Percentiles rank a stretch among this genome's conserved stretches.
Evolutionary conservation across 2,797 vertebrate genomes (phyloP).

Genomic region (Pipistrellus pipistrellus): DNA sequence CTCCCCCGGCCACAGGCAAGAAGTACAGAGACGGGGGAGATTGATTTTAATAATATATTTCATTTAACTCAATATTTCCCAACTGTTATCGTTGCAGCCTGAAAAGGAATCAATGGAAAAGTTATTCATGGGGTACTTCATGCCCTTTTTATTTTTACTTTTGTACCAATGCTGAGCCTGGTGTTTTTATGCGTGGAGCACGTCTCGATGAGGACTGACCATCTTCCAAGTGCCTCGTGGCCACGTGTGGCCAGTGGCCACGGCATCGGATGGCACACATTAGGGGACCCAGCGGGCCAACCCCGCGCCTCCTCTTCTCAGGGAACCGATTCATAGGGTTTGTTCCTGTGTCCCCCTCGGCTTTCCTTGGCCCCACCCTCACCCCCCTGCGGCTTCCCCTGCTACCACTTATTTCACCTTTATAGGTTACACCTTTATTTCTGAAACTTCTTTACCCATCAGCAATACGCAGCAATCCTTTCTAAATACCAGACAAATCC

Average conservation of each 20-base stretch:
- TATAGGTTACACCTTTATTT: not conserved
- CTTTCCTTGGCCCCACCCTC: too few species aligned
- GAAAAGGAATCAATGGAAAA: not conserved
- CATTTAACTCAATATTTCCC: not conserved
- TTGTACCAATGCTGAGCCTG: not conserved
- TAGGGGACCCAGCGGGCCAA: not conserved
- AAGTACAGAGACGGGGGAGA: not conserved
- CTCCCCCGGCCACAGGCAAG: not conserved
- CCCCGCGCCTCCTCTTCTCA: not conserved
- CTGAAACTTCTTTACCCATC: not conserved
- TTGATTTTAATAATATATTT: not conserved
- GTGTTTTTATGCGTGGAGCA: not conserved
- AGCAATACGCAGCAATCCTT: rapidly evolving
- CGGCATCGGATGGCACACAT: rapidly evolving
- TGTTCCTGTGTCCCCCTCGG: not conserved
- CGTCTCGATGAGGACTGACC: not conserved
- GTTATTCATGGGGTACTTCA: not conserved
- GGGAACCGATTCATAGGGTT: not conserved
- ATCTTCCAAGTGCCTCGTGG: not conserved
- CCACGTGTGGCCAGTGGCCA: rapidly evolving
- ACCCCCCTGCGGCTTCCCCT: too few species aligned
- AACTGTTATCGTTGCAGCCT: not conserved
- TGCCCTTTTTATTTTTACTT: not conserved
- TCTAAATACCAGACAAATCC: not conserved
- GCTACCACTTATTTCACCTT: too few species aligned